These are phyloP conservation scores for Patella pellucida DNA, from an alignment of 2,888 invertebrate genomes.

Conservation along the genomic window DNA sequence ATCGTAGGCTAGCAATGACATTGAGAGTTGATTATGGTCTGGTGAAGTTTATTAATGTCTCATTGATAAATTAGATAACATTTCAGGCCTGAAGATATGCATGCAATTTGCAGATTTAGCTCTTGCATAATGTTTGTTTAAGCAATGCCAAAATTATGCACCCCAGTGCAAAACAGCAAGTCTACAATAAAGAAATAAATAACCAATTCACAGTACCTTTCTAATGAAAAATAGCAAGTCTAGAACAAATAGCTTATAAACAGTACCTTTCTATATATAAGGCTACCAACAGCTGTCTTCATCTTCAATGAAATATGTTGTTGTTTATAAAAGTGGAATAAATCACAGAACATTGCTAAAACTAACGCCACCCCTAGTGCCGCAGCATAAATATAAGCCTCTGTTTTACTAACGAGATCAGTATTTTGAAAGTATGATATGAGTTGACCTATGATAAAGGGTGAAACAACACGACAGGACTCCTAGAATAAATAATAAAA, in stretches of 20 bases:
- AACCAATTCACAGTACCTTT: constrained; percentile 26
- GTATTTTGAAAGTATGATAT: constrained; percentile 64
- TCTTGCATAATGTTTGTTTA: background rate
- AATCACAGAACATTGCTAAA: constrained; percentile 29
- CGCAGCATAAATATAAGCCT: constrained; percentile 34
- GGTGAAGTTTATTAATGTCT: too few relatives aligned
- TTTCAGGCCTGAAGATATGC: too few relatives aligned
- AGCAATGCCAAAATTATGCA: background rate
- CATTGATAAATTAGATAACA: too few relatives aligned
- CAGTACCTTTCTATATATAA: constrained; percentile 41
- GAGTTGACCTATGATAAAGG: constrained; percentile 69
- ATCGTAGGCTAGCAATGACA: too few relatives aligned
- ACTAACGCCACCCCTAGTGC: constrained; percentile 28
- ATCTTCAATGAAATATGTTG: constrained; percentile 39
- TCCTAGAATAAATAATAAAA: constrained; percentile 46
- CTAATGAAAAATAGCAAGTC: background rate
- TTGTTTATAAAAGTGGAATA: constrained; percentile 34
- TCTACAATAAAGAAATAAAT: too few relatives aligned
- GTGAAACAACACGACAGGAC: constrained; percentile 63
- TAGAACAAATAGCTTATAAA: too few relatives aligned
- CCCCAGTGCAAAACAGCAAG: background rate
- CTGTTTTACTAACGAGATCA: constrained; percentile 31
- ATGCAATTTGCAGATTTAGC: too few relatives aligned
- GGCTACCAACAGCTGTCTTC: constrained; percentile 39
- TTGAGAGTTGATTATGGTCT: too few relatives aligned